These are phyloP conservation scores for Zaprionus gabonicus DNA, from an alignment of 1,140 invertebrate genomes.

Conservation along the genomic window DNA sequence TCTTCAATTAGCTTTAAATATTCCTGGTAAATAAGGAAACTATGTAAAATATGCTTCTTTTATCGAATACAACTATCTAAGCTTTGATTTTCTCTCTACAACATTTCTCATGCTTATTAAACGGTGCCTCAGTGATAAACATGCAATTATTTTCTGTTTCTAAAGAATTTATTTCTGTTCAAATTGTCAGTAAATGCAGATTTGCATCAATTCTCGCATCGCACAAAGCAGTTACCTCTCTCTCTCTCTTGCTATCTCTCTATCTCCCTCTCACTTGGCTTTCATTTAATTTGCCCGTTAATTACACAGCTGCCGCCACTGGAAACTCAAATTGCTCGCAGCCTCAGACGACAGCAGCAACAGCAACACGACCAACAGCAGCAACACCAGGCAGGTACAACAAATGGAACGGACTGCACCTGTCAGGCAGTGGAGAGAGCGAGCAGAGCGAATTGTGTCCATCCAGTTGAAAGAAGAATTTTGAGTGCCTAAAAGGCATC, in stretches of 20 bases:
- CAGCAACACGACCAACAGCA: neutral
- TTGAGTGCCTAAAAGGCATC: constrained; percentile 81
- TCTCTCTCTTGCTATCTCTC: neutral
- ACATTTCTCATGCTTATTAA: neutral
- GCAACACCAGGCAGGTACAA: constrained; percentile 1
- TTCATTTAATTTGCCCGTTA: constrained; percentile 68
- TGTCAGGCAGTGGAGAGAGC: constrained; percentile 27
- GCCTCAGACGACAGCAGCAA: neutral
- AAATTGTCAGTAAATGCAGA: constrained; percentile 8
- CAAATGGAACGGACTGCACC: constrained; percentile 53
- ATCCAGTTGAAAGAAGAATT: constrained; percentile 69
- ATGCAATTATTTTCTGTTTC: neutral
- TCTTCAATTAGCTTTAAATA: too few relatives aligned
- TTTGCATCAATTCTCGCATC: constrained; percentile 6
- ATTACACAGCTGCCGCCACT: constrained; percentile 60
- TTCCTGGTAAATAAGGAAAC: too few relatives aligned
- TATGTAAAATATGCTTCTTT: too few relatives aligned
- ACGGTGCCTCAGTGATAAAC: neutral
- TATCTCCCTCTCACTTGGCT: constrained; percentile 17
- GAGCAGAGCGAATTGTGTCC: constrained; percentile 45
- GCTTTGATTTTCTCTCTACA: neutral
- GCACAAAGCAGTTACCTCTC: neutral
- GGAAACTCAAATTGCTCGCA: constrained; percentile 22
- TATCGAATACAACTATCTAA: neutral
- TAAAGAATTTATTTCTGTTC: neutral